A percentile compares a stretch with the other conserved stretches of the same genome.
These are phyloP conservation scores for Orius insidiosus DNA, from an alignment of 1,140 invertebrate genomes.

Conservation along the genomic window DNA sequence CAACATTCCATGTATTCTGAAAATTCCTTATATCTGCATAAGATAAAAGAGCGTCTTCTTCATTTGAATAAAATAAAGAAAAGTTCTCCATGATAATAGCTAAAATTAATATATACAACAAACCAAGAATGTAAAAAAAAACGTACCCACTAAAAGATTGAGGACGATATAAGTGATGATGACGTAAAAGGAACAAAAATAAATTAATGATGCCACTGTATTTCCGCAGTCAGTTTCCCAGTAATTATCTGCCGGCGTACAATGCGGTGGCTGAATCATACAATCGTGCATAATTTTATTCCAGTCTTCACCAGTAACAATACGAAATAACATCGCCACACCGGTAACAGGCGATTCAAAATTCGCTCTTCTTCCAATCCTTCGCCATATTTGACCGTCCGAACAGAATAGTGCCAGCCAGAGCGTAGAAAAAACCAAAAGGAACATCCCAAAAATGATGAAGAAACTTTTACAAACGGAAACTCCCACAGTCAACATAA, in stretches of 20 bases:
- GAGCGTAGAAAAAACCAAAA: conserved; percentile 98
- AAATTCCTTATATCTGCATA: conserved; percentile 97
- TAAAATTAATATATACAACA: conserved; percentile 28
- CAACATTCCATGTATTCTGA: conserved; percentile 99
- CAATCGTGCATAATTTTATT: conserved; percentile 99
- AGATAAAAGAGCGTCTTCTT: conserved; percentile 95
- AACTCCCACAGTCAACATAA: conserved; percentile 95
- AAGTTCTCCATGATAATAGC: conserved; percentile 99
- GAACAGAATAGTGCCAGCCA: conserved; percentile 95
- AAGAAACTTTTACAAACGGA: conserved; percentile 99
- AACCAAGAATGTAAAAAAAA: not conserved
- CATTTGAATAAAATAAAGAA: conserved; percentile 98
- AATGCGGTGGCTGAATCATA: conserved; percentile 95
- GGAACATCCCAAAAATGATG: conserved; percentile 99
- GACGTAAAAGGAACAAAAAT: conserved; percentile 99
- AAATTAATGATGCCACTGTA: conserved; percentile 85
- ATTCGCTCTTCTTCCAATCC: conserved; percentile 90
- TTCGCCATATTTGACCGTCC: conserved; percentile 99
- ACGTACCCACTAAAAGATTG: conserved; percentile 90
- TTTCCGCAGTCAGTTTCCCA: conserved; percentile 99
- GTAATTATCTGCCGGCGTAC: conserved; percentile 82
- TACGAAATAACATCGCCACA: conserved; percentile 94
- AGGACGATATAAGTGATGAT: conserved; percentile 99
- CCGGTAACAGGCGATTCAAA: conserved; percentile 94
- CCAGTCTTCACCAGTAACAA: conserved; percentile 99